Conservation (phyloP, 2,797 vertebrate genomes). For the Psittacula derbiana region DNA sequence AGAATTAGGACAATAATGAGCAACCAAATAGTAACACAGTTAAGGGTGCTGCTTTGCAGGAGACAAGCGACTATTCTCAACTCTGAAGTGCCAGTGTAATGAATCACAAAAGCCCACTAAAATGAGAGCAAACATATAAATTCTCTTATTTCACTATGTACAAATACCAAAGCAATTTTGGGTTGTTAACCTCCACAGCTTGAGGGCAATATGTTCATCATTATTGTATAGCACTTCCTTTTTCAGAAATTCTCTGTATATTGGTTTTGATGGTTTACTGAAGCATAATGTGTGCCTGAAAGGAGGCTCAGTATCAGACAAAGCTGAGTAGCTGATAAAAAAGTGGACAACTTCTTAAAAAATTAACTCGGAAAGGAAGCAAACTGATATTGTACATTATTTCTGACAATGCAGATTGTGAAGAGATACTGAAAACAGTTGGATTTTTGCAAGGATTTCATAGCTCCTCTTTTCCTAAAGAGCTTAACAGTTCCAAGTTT, state of each 20-base stretch:
- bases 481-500: neutral
- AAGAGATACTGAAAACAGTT: neutral
- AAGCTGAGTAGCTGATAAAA: neutral
- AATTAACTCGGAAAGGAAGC: neutral
- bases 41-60: conserved; percentile 35
- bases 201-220: conserved; percentile 14
- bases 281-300: neutral
- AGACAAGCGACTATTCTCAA: conserved; percentile 46
- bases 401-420: neutral
- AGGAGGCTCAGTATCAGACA: neutral
- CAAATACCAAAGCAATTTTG: conserved; percentile 42
- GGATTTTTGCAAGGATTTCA: neutral
- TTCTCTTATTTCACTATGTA: conserved; percentile 18
- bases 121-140: conserved; percentile 47
- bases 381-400: neutral
- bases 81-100: conserved; percentile 34
- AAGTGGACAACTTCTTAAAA: neutral
- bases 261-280: neutral
- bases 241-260: neutral
- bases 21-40: neutral
- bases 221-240: neutral
- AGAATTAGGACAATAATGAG: conserved; percentile 22
- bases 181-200: conserved; percentile 43
- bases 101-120: conserved; percentile 55
- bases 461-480: neutral